Conservation (phyloP, 2,797 vertebrate species). For the Sparus aurata region DNA sequence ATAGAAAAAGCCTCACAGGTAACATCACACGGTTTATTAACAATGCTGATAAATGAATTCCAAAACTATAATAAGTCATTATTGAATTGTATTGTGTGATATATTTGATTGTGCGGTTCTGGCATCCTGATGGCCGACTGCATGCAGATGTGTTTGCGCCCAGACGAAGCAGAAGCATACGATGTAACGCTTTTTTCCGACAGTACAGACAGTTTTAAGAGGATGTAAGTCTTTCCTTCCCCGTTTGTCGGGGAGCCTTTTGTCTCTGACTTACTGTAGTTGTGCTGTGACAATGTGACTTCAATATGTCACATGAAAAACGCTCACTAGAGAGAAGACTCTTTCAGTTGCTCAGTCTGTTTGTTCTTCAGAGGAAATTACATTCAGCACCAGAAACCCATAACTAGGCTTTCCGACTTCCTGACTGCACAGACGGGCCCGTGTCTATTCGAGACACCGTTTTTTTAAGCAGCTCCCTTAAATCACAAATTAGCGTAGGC, state of each 20-base stretch:
- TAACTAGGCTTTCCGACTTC: background rate
- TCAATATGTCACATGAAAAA: slow-evolving; percentile 23
- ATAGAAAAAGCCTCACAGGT: slow-evolving; percentile 3
- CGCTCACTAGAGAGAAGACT: background rate
- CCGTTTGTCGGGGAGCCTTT: background rate
- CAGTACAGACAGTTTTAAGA: background rate
- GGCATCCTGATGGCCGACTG: background rate
- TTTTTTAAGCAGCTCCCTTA: slow-evolving; percentile 7
- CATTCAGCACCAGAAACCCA: background rate
- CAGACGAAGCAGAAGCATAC: background rate
- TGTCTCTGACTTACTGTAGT: background rate
- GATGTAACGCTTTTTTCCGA: background rate
- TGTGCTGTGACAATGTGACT: slow-evolving; percentile 3
- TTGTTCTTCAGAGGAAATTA: slow-evolving; percentile 24
- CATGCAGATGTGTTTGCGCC: background rate
- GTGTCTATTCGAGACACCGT: background rate
- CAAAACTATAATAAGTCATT: background rate
- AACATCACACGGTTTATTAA: slow-evolving; percentile 20
- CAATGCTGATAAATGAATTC: background rate
- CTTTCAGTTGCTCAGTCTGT: slow-evolving; percentile 3
- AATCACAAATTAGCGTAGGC: slow-evolving; percentile 20
- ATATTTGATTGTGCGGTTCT: background rate
- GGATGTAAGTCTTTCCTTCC: background rate
- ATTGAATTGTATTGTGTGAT: background rate
- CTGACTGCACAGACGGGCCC: background rate